A percentile compares a stretch with the other conserved stretches of the same genome.
These are phyloP conservation scores for Corvus cornix DNA, from an alignment of 2,113 vertebrate genomes.

Conservation along the genomic window DNA sequence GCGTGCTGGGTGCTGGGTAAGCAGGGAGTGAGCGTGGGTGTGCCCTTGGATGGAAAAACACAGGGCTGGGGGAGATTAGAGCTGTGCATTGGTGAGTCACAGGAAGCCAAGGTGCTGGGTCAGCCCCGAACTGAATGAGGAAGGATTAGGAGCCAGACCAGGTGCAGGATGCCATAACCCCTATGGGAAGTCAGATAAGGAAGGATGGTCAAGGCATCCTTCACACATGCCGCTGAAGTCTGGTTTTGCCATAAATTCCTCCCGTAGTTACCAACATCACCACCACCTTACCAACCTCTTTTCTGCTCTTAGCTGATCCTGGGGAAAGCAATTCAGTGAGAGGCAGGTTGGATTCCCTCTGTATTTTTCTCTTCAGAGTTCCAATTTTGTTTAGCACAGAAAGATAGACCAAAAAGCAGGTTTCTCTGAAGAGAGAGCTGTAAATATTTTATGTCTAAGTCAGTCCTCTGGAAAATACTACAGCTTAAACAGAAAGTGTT, in stretches of 20 bases:
- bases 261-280: accelerated
- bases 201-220: not conserved
- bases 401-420: not conserved
- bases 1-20: accelerated
- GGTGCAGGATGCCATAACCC: not conserved
- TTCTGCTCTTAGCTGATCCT: not conserved
- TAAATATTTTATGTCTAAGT: not conserved
- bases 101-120: not conserved
- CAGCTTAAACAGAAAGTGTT: not conserved
- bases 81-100: accelerated
- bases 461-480: not conserved
- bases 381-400: not conserved
- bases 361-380: not conserved
- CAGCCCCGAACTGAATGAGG: not conserved
- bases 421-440: not conserved
- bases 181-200: not conserved
- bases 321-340: not conserved
- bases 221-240: not conserved
- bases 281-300: not conserved
- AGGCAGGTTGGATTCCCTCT: not conserved
- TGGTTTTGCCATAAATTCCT: not conserved
- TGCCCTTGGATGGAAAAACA: not conserved
- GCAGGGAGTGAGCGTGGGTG: accelerated
- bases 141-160: not conserved
- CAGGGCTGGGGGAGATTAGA: not conserved